Evolutionary conservation across 1,140 invertebrate genomes (phyloP), one percentile per base, ranked within the genome.

Genomic region (Kradibia gibbosae): DNA sequence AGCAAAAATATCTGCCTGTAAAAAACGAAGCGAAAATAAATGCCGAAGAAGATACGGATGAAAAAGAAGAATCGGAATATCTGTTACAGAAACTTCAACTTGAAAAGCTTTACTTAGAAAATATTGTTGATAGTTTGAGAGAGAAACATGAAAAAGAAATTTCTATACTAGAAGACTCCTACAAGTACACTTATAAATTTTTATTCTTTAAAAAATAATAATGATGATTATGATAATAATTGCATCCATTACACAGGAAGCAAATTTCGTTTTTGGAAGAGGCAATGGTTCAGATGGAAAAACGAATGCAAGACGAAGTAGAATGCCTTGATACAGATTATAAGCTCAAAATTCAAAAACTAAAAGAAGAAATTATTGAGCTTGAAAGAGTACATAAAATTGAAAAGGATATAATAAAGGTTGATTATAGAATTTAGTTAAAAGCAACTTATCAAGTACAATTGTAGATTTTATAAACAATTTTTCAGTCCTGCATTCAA

Each of bases 131-230:
- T 10, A 88, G 77, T 77, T 70, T 90, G 31, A 90, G 86, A 55
- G 87, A 90, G 50, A 90, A 87, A 74, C 88, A 91, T 70, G 86
- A 89, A 57, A 86, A 86, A 71, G 90, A 91, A 84, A 86, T 90
- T 34, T 71, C 62, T 48, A 88, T 90, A 82, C 77, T 90, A 31
- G 84, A 90, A 79, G 87, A 90, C 67, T 91, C 88, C 3, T 89
- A 90, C 48, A 88, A 87, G 90, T 91, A 88, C 10, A 4, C 1
- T 48, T 28, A 28, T 20, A 48, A 72, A n/a, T 13, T 48, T 28
- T 31, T 10, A 60, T 11, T 60, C 11, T 28, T 60, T 3, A 60
- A 60, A 13, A 1, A 1, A 20, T 65, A 65, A 65, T 0, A 22
- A 67, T n/a, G n/a, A 67, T 10, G 17, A 65, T 39, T n/a, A 55